Percentiles rank a stretch among this genome's conserved stretches.
Conservation (phyloP, 2,888 invertebrate species). For the Acleris holmiana region DNA sequence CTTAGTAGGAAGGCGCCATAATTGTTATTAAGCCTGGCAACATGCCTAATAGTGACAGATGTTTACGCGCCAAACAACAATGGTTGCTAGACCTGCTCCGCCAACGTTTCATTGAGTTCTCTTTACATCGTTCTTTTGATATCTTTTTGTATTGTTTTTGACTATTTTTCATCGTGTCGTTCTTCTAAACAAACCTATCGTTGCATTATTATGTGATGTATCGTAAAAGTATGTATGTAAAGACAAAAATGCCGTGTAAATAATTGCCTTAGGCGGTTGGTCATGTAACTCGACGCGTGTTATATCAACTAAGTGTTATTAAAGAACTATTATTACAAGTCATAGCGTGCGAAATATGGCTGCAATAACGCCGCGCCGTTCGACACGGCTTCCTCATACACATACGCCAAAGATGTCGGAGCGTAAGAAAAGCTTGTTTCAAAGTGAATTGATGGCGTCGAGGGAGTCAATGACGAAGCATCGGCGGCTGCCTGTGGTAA, state of each 20-base stretch:
- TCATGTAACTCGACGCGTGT: slow-evolving; percentile 45
- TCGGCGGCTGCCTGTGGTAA: slow-evolving; percentile 70
- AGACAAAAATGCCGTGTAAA: slow-evolving; percentile 12
- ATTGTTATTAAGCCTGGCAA: slow-evolving; percentile 41
- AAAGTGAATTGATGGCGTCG: slow-evolving; percentile 55
- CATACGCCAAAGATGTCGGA: slow-evolving; percentile 86
- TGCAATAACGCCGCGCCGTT: slow-evolving; percentile 71
- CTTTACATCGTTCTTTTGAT: slow-evolving; percentile 49
- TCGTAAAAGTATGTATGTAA: slow-evolving; percentile 27
- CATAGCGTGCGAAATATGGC: slow-evolving; percentile 58
- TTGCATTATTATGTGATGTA: slow-evolving; percentile 31
- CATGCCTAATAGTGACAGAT: slow-evolving; percentile 65
- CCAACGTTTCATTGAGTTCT: slow-evolving; percentile 56
- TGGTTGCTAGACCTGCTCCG: slow-evolving; percentile 55
- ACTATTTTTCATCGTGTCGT: slow-evolving; percentile 40
- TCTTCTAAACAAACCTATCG: slow-evolving; percentile 35
- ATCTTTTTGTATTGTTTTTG: slow-evolving; percentile 42
- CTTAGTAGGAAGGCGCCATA: background rate
- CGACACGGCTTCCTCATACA: slow-evolving; percentile 63
- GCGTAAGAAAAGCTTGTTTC: slow-evolving; percentile 86
- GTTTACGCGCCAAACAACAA: slow-evolving; percentile 84
- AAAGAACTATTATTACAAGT: slow-evolving; percentile 40
- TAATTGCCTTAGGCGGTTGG: slow-evolving; percentile 27
- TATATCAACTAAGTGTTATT: slow-evolving; percentile 43
- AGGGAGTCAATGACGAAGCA: slow-evolving; percentile 73